Evolutionary conservation across 2,797 vertebrate species (phyloP).

Genomic region (Liasis olivaceus): DNA sequence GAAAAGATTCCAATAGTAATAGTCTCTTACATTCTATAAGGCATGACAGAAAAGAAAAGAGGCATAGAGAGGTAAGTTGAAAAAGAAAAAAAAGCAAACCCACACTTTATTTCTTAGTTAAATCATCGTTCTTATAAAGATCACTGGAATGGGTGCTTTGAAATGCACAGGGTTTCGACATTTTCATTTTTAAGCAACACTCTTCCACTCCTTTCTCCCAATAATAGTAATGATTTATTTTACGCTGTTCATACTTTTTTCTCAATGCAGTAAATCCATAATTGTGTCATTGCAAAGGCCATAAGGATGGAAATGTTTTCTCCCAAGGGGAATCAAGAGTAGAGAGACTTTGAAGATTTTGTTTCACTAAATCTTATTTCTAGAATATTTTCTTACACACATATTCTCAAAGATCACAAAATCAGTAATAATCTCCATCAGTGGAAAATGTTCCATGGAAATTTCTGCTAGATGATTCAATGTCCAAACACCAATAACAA

Average conservation of each 20-base stretch:
- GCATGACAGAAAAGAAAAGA: too few species aligned
- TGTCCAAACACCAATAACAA: not conserved
- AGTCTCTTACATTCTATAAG: too few species aligned
- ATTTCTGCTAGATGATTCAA: not conserved
- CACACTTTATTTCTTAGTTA: too few species aligned
- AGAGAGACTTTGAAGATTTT: not conserved
- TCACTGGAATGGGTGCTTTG: not conserved
- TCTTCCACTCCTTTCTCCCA: not conserved
- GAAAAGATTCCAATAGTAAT: too few species aligned
- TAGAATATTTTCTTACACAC: too few species aligned
- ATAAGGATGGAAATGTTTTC: not conserved
- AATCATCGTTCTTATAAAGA: too few species aligned
- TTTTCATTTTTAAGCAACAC: not conserved
- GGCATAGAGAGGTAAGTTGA: too few species aligned
- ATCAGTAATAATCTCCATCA: not conserved
- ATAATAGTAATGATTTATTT: not conserved
- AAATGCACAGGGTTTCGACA: not conserved
- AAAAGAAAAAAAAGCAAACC: too few species aligned
- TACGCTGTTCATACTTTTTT: not conserved
- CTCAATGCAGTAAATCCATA: not conserved
- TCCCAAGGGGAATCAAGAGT: not conserved
- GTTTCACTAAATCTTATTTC: not conserved
- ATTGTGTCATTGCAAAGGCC: not conserved
- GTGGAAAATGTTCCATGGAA: not conserved
- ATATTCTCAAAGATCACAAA: not conserved